A percentile compares a stretch with the other conserved stretches of the same genome.
phyloP scores from a whole-genome alignment of 2,113 vertebrate genomes.

The Lagenorhynchus albirostris region DNA sequence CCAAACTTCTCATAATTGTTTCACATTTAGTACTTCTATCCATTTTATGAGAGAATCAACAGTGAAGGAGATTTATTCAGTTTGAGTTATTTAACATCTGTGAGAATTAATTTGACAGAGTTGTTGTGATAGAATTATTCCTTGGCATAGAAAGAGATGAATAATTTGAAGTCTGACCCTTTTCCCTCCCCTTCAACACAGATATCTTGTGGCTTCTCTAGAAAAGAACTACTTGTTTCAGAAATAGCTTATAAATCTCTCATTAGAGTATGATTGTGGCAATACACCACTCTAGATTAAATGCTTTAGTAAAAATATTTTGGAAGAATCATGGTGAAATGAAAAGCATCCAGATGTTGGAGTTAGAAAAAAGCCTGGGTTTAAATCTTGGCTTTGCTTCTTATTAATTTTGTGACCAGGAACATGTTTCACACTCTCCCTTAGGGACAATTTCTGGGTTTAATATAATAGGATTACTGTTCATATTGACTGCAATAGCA shows the following conservation, averaged over 20 bases:
- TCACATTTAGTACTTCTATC: neutral
- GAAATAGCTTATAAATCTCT: neutral
- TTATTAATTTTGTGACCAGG: neutral
- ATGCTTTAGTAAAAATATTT: neutral
- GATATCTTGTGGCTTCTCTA: neutral
- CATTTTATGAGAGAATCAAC: neutral
- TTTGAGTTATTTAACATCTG: conserved; percentile 40
- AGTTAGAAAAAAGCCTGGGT: neutral
- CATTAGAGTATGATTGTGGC: neutral
- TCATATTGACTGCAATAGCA: neutral
- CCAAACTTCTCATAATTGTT: neutral
- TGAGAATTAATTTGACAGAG: conserved; percentile 35
- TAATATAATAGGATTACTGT: neutral
- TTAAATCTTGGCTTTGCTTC: neutral
- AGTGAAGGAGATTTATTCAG: neutral
- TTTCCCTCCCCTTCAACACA: neutral
- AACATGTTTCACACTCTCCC: neutral
- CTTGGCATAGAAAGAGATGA: neutral
- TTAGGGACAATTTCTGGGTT: neutral
- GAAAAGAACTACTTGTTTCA: neutral
- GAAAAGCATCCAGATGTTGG: neutral
- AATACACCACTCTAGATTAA: neutral
- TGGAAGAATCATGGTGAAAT: neutral
- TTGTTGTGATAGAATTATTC: conserved; percentile 36
- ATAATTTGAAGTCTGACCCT: neutral